Conservation (phyloP, 2,797 vertebrate genomes). For the Numenius phaeopus region DNA sequence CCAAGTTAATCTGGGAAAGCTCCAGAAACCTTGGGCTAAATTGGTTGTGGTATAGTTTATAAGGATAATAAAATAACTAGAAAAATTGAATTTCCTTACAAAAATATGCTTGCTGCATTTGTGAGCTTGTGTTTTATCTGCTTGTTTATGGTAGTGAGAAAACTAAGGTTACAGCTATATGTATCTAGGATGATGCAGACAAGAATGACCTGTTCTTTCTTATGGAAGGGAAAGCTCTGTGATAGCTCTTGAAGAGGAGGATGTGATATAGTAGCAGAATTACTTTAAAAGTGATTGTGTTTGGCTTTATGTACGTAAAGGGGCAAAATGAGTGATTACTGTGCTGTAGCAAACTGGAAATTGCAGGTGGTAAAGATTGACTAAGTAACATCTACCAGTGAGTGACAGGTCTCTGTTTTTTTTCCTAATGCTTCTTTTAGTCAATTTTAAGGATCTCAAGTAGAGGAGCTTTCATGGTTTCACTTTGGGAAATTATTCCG, state of each 20-base stretch:
- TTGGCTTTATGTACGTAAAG: not conserved
- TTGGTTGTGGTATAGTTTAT: constrained; percentile 58
- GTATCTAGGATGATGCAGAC: not conserved
- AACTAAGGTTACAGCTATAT: not conserved
- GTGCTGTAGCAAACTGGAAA: not conserved
- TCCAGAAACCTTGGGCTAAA: constrained; percentile 59
- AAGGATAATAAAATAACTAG: constrained; percentile 54
- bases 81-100: constrained; percentile 34
- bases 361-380: not conserved
- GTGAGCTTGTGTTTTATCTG: constrained; percentile 2
- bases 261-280: not conserved
- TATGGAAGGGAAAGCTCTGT: not conserved
- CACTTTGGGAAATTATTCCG: not conserved
- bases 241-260: not conserved
- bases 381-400: not conserved
- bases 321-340: not conserved
- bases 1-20: constrained; percentile 54
- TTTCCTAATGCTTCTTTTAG: not conserved
- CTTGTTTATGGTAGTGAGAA: not conserved
- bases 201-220: not conserved
- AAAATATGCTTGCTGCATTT: not conserved
- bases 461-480: not conserved
- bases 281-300: not conserved
- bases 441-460: not conserved
- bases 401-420: not conserved